Evolutionary conservation across 1,140 invertebrate genomes (phyloP).

Genomic region (Ruditapes philippinarum): DNA sequence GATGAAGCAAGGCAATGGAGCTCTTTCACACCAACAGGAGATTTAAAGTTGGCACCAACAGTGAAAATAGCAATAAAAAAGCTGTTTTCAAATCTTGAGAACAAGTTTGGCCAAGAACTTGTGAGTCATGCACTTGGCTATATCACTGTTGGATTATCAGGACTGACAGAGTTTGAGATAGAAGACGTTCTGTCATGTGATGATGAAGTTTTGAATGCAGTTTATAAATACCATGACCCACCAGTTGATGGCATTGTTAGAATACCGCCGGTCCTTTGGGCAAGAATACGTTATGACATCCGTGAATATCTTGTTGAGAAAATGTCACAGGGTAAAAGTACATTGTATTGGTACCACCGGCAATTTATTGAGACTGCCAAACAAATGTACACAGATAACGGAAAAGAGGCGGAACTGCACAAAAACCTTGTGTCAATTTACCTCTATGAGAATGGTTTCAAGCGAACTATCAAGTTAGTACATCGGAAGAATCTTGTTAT

Average conservation of each 20-base stretch:
- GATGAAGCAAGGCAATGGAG: conserved; percentile 80
- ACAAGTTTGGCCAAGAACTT: conserved; percentile 81
- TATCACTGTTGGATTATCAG: conserved; percentile 81
- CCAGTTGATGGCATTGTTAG: conserved; percentile 82
- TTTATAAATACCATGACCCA: conserved; percentile 84
- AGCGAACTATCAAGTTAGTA: conserved; percentile 71
- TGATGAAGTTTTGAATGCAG: conserved; percentile 84
- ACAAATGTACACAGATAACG: conserved; percentile 93
- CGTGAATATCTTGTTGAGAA: conserved; percentile 91
- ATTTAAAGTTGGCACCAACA: conserved; percentile 67
- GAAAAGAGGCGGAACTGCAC: conserved; percentile 71
- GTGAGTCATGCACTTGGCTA: conserved; percentile 92
- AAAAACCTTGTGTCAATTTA: conserved; percentile 75
- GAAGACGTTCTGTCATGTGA: conserved; percentile 86
- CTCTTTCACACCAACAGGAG: conserved; percentile 73
- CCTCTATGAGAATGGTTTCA: conserved; percentile 74
- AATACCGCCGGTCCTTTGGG: conserved; percentile 89
- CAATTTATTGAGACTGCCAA: conserved; percentile 97
- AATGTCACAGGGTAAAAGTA: conserved; percentile 88
- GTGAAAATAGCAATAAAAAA: conserved; percentile 78
- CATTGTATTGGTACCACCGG: conserved; percentile 94
- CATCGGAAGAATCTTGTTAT: conserved; percentile 75
- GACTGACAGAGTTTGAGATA: conserved; percentile 84
- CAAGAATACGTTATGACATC: conserved; percentile 90
- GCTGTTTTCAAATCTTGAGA: conserved; percentile 82